These are phyloP conservation scores for Euthynnus affinis DNA, from an alignment of 2,797 vertebrate genomes.

Conservation along the genomic window DNA sequence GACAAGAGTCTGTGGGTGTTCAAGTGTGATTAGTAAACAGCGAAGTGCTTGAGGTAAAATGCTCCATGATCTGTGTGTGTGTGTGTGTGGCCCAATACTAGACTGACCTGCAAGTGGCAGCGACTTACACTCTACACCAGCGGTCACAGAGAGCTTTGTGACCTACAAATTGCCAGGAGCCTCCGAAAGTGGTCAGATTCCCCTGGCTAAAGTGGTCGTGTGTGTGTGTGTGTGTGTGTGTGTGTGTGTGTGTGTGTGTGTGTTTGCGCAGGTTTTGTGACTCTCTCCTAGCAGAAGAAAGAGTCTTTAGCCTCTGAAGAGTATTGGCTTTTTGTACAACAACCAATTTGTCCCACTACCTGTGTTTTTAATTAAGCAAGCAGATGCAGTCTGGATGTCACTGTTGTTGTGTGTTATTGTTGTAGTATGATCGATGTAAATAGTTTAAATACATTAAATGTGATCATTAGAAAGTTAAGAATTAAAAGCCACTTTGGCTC, in stretches of 20 bases:
- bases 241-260: conserved; percentile 23
- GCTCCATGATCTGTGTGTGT: conserved; percentile 15
- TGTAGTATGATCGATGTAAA: conserved; percentile 7
- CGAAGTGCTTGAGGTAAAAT: conserved; percentile 3
- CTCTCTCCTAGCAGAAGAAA: conserved; percentile 10
- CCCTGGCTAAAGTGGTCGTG: conserved; percentile 68
- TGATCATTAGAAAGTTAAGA: conserved; percentile 19
- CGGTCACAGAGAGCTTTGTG: conserved; percentile 79
- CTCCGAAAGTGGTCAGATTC: conserved; percentile 81
- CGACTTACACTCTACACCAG: conserved; percentile 79
- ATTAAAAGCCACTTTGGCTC: conserved; percentile 17
- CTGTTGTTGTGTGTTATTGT: background rate
- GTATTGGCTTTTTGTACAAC: conserved; percentile 28
- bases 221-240: conserved; percentile 39
- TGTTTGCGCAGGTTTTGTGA: no score
- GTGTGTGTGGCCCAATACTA: conserved; percentile 47
- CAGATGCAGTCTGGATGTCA: background rate
- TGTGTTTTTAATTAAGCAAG: conserved; percentile 22
- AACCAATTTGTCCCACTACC: conserved; percentile 16
- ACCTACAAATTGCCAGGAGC: conserved; percentile 82
- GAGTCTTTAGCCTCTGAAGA: conserved; percentile 41
- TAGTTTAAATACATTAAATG: background rate
- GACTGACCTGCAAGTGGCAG: conserved; percentile 71
- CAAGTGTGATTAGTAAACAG: conserved; percentile 22
- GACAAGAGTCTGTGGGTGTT: conserved; percentile 14